Conservation (phyloP, 2,113 vertebrate species). For the Orthonyx spaldingii region DNA sequence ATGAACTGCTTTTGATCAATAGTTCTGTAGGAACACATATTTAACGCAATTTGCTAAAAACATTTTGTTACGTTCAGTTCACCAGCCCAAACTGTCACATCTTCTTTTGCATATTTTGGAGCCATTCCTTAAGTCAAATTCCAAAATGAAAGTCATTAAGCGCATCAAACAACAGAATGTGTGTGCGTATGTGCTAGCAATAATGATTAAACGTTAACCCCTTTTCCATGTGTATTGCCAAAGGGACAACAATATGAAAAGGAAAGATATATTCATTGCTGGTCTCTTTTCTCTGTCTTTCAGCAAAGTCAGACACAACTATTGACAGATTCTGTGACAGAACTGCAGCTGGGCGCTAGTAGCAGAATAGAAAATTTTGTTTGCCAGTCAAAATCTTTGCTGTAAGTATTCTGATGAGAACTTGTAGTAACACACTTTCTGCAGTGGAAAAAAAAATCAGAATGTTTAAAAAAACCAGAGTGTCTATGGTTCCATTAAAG, state of each 20-base stretch:
- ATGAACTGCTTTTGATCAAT: neutral
- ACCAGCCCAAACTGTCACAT: neutral
- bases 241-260: neutral
- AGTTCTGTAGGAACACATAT: neutral
- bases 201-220: neutral
- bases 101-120: neutral
- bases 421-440: neutral
- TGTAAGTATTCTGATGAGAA: neutral
- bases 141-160: neutral
- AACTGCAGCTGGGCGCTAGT: neutral
- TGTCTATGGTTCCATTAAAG: neutral
- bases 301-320: neutral
- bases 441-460: neutral
- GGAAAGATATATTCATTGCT: neutral
- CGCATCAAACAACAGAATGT: rapidly evolving
- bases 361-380: neutral
- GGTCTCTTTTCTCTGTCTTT: neutral
- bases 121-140: neutral
- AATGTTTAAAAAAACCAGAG: neutral
- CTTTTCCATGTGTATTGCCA: neutral
- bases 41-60: neutral
- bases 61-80: neutral
- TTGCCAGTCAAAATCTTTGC: neutral
- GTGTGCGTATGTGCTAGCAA: neutral
- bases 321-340: neutral